Evolutionary conservation across 2,113 vertebrate species (phyloP).

Genomic region (Turnix velox): DNA sequence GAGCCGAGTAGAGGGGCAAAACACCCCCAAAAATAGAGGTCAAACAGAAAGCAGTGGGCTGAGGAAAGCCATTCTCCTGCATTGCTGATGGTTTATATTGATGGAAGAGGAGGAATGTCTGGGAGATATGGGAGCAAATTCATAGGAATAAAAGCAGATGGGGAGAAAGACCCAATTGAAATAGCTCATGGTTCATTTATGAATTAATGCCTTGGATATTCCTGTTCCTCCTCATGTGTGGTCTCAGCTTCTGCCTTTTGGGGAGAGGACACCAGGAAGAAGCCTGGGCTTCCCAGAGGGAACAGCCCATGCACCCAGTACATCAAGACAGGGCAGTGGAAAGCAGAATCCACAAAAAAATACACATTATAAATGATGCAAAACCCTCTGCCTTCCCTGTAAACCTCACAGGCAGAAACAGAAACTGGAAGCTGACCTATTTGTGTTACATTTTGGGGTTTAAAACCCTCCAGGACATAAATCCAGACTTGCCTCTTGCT

Average conservation of each 20-base stretch:
- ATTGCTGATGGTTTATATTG: neutral
- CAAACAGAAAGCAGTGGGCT: neutral
- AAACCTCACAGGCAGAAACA: neutral
- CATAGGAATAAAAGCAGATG: neutral
- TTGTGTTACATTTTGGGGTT: neutral
- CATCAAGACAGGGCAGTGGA: fast-evolving
- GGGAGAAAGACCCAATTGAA: neutral
- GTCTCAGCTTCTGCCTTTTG: neutral
- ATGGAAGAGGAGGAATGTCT: neutral
- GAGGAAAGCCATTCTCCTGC: neutral
- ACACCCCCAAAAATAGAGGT: neutral
- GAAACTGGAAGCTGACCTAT: neutral
- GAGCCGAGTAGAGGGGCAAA: no score
- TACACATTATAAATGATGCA: neutral
- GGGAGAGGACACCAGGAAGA: neutral
- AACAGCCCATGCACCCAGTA: neutral
- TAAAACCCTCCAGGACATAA: neutral
- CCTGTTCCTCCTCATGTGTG: neutral
- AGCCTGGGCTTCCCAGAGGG: neutral
- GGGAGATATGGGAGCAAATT: neutral
- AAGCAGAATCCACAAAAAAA: neutral
- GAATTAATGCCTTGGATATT: fast-evolving
- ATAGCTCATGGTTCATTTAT: fast-evolving
- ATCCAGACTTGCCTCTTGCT: neutral
- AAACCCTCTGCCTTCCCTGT: neutral